Percentiles rank a stretch among this genome's conserved stretches.
These are phyloP conservation scores for Ptycholaimellus sp. DNA, from an alignment of 2,888 invertebrate species.

Conservation along the genomic window DNA sequence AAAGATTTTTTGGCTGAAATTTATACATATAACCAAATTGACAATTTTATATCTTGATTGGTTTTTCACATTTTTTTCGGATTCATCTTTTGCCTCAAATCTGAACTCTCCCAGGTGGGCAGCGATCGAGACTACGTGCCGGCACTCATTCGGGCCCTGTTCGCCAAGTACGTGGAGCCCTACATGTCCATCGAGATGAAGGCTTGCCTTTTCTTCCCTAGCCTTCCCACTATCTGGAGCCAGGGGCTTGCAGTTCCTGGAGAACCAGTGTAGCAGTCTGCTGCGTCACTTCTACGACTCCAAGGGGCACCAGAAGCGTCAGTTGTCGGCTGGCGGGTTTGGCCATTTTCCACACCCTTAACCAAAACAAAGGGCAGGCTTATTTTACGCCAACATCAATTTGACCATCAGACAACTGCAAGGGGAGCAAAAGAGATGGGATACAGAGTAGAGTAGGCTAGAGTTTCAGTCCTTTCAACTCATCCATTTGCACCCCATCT, in stretches of 20 bases:
- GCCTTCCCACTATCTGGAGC: neutral
- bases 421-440: too few species aligned
- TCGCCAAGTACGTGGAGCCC: conserved; percentile 46
- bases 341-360: too few species aligned
- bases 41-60: too few species aligned
- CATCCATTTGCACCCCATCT: too few species aligned
- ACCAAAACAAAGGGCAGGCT: too few species aligned
- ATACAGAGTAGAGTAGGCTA: too few species aligned
- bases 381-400: too few species aligned
- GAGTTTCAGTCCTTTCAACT: too few species aligned
- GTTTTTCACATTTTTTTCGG: too few species aligned
- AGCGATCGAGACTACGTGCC: conserved; percentile 51
- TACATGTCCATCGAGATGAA: conserved; percentile 31
- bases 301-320: conserved; percentile 79
- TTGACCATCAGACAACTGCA: too few species aligned
- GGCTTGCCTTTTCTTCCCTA: neutral
- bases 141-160: conserved; percentile 54
- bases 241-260: conserved; percentile 40
- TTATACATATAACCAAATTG: conserved; percentile 40
- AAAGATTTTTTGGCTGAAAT: neutral
- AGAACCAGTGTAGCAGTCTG: conserved; percentile 47
- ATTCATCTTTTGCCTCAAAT: too few species aligned
- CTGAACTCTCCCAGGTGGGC: too few species aligned
- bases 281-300: conserved; percentile 65
- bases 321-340: conserved; percentile 55